phyloP scores from a whole-genome alignment of 2,113 vertebrate species.

The Dipodomys merriami region DNA sequence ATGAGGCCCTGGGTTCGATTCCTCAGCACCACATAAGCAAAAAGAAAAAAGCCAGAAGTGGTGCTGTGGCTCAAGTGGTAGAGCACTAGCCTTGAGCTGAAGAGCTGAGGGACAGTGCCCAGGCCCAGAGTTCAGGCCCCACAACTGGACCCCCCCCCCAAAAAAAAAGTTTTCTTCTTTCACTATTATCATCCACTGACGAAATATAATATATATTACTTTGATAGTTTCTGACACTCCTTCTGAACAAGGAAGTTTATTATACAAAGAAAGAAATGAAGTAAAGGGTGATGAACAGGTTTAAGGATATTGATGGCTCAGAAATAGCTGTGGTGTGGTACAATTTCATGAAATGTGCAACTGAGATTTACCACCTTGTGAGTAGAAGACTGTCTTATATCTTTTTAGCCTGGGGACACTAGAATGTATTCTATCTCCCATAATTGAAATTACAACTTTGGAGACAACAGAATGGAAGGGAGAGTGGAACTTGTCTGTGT shows the following conservation, averaged over 20 bases:
- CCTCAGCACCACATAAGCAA: too few relatives aligned
- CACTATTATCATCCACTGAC: background rate
- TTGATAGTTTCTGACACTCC: background rate
- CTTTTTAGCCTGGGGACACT: background rate
- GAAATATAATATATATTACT: slow-evolving; percentile 8
- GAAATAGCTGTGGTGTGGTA: background rate
- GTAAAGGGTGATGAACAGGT: background rate
- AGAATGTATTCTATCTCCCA: background rate
- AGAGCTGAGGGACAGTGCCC: too few relatives aligned
- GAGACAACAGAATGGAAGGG: background rate
- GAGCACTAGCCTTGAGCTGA: too few relatives aligned
- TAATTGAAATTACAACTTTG: background rate
- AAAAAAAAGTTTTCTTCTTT: background rate
- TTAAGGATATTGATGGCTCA: background rate
- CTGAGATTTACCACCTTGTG: background rate
- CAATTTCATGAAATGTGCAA: background rate
- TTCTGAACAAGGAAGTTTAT: background rate
- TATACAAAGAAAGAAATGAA: background rate
- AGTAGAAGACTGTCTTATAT: background rate
- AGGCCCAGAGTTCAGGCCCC: too few relatives aligned
- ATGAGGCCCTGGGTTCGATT: too few relatives aligned
- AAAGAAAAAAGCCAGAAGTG: too few relatives aligned
- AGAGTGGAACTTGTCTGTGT: background rate
- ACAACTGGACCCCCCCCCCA: too few relatives aligned
- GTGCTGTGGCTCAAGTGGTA: too few relatives aligned